Evolutionary conservation across 2,797 vertebrate species (phyloP).

Genomic region (Cuniculus paca): DNA sequence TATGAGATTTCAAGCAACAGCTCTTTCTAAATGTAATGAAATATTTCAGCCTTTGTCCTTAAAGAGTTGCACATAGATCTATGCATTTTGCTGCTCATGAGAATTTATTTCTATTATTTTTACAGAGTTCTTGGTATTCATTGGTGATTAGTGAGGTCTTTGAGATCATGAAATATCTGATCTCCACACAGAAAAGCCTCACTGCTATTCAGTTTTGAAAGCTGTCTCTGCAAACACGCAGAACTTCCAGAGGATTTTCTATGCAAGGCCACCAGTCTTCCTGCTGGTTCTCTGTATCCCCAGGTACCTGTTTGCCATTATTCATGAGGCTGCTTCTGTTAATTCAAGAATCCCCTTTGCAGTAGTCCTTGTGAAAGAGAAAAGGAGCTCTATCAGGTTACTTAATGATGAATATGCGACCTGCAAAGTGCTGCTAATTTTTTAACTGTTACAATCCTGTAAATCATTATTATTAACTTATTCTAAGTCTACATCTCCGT

Average conservation of each 20-base stretch:
- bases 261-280: slow-evolving; percentile 44
- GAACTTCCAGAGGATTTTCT: slow-evolving; percentile 1
- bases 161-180: slow-evolving; percentile 60
- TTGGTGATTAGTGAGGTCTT: slow-evolving; percentile 55
- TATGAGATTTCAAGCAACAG: slow-evolving; percentile 77
- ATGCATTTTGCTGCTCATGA: slow-evolving; percentile 44
- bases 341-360: slow-evolving; percentile 56
- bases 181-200: neutral
- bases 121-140: slow-evolving; percentile 54
- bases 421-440: slow-evolving; percentile 30
- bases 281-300: neutral
- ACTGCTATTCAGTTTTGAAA: slow-evolving; percentile 16
- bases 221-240: neutral
- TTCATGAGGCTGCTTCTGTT: slow-evolving; percentile 50
- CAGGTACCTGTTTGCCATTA: slow-evolving; percentile 33
- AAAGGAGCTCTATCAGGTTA: neutral
- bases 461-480: slow-evolving; percentile 19
- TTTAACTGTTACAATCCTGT: neutral
- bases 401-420: slow-evolving; percentile 4
- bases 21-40: slow-evolving; percentile 72
- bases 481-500: slow-evolving; percentile 20
- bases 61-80: slow-evolving; percentile 56
- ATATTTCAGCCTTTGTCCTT: slow-evolving; percentile 77
- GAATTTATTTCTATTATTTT: slow-evolving; percentile 71
- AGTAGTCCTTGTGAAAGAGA: neutral